Base-by-base conservation (phyloP, 2,113 vertebrate genomes). In the Ploceus nigricollis region DNA sequence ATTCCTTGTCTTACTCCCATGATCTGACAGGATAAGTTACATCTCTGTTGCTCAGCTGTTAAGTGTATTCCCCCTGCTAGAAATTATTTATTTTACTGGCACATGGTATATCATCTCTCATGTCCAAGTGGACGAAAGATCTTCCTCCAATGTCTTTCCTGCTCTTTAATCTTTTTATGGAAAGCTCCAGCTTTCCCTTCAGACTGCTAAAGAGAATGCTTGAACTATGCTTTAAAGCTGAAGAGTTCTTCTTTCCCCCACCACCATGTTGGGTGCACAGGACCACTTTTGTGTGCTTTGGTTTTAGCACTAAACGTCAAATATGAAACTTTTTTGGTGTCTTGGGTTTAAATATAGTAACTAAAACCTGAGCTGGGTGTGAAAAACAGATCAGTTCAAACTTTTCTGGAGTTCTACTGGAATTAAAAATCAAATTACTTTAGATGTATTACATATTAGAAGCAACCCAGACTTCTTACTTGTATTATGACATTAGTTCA, bases 11-110 rank as follows among this genome's bases (percentile, higher is more conserved):
- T 91, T 77, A 7, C 28, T 92, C 83, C 47, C 50, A 40, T 79
- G 63, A 42, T 63, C 69, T 93, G 89, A 76, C 85, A 89, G 80
- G 31, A 18, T 80, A 89, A 94, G 61, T 88, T 93, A 95, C 83
- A 88, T 72, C 77, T 84, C 87, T 89, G 78, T 35, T 86, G 76
- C 66, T 86, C 71, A 92, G 92, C 86, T 82, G 60, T 75, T 80
- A 66, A 93, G 50, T 47, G 77, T 95, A 87, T 92, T 94, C 91
- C 78, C 77, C 63, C 48, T 77, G 65, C 65, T 64, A 92, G 82
- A 60, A 89, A 93, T 96, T 96, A 96, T 96, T 95, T 96, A 94
- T 95, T 92, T 79, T 71, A 42, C 51, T 71, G 82, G 47, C 89
- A 90, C 85, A 47, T 56, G 54, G 45, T 33, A 14, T 45, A 45